A percentile compares a stretch with the other conserved stretches of the same genome.
Evolutionary conservation across 2,113 vertebrate genomes (phyloP).

Genomic region (Muscicapa adusta): DNA sequence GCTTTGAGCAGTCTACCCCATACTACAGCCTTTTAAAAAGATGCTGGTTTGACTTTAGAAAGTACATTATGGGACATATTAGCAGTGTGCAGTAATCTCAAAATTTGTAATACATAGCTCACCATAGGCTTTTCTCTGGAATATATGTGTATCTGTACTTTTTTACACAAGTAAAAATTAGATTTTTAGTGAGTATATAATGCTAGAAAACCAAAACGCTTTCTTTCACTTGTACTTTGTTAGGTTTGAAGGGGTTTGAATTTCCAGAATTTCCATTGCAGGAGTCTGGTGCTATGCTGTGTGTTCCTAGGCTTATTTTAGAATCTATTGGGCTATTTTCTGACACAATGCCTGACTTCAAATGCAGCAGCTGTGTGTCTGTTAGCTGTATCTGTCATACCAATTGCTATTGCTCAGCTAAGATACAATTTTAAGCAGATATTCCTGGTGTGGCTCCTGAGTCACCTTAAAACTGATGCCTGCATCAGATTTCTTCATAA

Average conservation of each 20-base stretch:
- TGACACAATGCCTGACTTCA: not conserved
- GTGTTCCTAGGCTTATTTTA: not conserved
- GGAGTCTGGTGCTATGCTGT: not conserved
- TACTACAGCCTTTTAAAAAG: not conserved
- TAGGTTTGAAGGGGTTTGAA: not conserved
- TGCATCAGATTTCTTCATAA: not conserved
- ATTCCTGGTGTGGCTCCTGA: not conserved
- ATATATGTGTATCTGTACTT: not conserved
- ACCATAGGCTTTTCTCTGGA: not conserved
- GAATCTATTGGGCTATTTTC: not conserved
- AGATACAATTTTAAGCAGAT: not conserved
- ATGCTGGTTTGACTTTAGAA: not conserved
- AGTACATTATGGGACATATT: not conserved
- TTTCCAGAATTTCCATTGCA: not conserved
- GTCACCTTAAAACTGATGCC: not conserved
- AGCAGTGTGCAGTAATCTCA: not conserved
- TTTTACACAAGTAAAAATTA: not conserved
- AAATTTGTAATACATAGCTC: not conserved
- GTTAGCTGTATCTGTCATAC: not conserved
- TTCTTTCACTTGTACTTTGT: not conserved
- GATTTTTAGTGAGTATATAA: not conserved
- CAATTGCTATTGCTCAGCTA: not conserved
- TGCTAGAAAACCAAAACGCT: not conserved
- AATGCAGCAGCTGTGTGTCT: not conserved
- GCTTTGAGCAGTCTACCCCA: not conserved